These are phyloP conservation scores for Oreochromis spilurus DNA, from an alignment of 2,113 vertebrate genomes.

Conservation along the genomic window DNA sequence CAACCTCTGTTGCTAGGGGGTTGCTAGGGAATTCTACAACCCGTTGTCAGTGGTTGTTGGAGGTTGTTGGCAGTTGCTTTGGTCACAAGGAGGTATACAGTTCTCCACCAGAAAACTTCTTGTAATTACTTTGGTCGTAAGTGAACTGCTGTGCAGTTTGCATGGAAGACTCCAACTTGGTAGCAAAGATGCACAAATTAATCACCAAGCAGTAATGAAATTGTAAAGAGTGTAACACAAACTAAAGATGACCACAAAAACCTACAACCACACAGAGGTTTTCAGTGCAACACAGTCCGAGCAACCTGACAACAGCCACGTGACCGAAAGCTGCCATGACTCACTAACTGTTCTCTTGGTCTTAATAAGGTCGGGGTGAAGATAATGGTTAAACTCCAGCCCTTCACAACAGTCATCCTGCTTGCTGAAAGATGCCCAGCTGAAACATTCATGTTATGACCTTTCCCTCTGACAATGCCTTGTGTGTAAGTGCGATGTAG, in stretches of 20 bases:
- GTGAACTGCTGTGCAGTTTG: not conserved
- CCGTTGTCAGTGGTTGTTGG: not conserved
- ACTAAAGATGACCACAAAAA: accelerated
- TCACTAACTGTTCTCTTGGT: not conserved
- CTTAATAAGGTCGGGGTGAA: not conserved
- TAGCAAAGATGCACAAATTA: not conserved
- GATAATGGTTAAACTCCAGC: not conserved
- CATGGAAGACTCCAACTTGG: accelerated
- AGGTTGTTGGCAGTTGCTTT: not conserved
- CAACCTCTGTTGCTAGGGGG: not conserved
- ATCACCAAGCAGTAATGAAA: not conserved
- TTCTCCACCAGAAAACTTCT: not conserved
- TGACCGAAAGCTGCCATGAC: not conserved
- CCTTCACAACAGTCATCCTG: accelerated
- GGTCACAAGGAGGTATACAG: not conserved
- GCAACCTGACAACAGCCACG: not conserved
- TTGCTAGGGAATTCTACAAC: not conserved
- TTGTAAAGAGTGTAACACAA: not conserved
- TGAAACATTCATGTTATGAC: not conserved
- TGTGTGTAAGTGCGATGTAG: not conserved
- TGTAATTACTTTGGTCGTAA: not conserved
- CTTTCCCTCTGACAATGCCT: not conserved
- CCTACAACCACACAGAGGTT: not conserved
- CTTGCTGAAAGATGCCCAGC: not conserved
- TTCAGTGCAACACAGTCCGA: not conserved